Conservation (phyloP, 2,113 vertebrate genomes). For the Asarcornis scutulata region DNA sequence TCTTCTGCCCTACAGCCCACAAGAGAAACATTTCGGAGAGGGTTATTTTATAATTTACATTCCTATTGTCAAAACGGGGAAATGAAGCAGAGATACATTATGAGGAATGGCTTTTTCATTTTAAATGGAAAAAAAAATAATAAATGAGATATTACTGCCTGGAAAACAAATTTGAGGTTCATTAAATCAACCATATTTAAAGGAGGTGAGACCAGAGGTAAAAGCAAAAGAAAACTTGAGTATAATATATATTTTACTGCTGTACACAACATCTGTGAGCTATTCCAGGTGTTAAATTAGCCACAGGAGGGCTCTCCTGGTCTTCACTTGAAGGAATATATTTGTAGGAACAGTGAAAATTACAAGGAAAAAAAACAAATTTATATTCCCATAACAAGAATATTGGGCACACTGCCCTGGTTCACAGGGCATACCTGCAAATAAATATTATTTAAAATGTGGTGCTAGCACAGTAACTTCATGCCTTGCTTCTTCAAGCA, state of each 20-base stretch:
- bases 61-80: constrained; percentile 43
- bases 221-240: not conserved
- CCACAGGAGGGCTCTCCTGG: constrained; percentile 67
- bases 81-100: constrained; percentile 30
- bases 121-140: not conserved
- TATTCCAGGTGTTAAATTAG: constrained; percentile 20
- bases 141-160: not conserved
- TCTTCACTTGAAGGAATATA: constrained; percentile 13
- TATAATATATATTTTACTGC: fast-evolving
- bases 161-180: not conserved
- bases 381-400: not conserved
- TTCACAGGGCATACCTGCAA: not conserved
- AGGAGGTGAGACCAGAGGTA: not conserved
- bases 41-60: constrained; percentile 57
- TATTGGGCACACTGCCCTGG: not conserved
- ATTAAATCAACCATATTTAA: not conserved
- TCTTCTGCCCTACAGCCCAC: constrained; percentile 32
- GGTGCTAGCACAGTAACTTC: not conserved
- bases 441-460: not conserved
- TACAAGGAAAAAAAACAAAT: not conserved
- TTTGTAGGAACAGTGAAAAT: not conserved
- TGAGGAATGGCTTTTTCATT: constrained; percentile 10
- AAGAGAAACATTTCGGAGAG: constrained; percentile 42
- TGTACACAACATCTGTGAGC: not conserved
- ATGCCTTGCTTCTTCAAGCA: not conserved